Conservation (phyloP, 2,113 vertebrate species). For the Seriola quinqueradiata region DNA sequence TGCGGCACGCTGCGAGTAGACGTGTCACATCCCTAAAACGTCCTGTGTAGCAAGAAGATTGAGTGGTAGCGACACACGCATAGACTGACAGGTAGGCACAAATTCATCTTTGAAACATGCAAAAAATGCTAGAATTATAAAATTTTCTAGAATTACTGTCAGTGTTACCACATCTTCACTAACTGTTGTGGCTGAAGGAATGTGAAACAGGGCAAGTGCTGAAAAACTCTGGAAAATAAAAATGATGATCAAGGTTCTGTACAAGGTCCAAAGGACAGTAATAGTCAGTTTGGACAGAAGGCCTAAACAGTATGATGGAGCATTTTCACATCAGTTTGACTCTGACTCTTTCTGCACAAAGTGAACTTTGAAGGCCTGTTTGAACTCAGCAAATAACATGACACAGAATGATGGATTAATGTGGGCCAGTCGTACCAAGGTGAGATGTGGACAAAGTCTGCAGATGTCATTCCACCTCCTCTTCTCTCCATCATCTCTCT, state of each 20-base stretch:
- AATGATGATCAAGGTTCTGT: not conserved
- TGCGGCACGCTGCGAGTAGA: conserved; percentile 22
- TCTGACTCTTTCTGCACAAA: not conserved
- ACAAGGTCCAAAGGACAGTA: too few relatives aligned
- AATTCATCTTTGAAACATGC: not conserved
- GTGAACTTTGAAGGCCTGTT: conserved; percentile 14
- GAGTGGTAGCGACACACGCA: not conserved
- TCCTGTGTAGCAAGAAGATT: not conserved
- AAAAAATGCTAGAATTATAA: not conserved
- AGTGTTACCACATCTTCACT: too few relatives aligned
- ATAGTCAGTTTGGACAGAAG: too few relatives aligned
- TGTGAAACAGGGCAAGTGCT: not conserved
- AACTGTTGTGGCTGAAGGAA: not conserved
- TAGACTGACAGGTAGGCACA: not conserved
- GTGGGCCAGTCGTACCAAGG: conserved; percentile 32
- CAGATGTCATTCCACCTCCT: conserved; percentile 9
- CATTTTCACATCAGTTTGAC: conserved; percentile 22
- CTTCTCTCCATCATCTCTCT: conserved; percentile 15
- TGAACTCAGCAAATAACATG: conserved; percentile 8
- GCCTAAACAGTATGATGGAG: not conserved
- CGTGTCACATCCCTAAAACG: not conserved
- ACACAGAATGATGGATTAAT: conserved; percentile 48
- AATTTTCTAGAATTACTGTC: too few relatives aligned
- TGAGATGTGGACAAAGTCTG: conserved; percentile 42
- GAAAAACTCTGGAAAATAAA: conserved; percentile 6